Conservation (phyloP, 2,888 invertebrate species). For the Panzeria rudis region DNA sequence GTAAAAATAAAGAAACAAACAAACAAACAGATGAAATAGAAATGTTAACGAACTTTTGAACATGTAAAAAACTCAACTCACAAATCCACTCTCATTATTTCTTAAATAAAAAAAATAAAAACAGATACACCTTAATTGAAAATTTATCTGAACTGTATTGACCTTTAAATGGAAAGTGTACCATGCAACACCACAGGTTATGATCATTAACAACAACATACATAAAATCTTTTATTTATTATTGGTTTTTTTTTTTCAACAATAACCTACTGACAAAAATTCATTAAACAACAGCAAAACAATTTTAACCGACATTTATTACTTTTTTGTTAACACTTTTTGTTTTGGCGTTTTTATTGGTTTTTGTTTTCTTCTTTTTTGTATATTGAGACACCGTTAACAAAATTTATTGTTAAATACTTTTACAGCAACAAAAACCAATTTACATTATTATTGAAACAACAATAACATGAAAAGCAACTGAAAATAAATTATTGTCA, state of each 20-base stretch:
- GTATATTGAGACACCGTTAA: constrained; percentile 23
- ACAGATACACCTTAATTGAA: constrained; percentile 11
- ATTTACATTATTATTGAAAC: constrained; percentile 21
- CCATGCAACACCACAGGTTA: not conserved
- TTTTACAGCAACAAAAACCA: constrained; percentile 20
- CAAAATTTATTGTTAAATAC: constrained; percentile 44
- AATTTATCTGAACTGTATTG: not conserved
- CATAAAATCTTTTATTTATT: constrained; percentile 4
- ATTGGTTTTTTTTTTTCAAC: not conserved
- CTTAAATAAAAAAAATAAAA: not conserved
- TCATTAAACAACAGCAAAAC: constrained; percentile 1
- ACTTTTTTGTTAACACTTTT: constrained; percentile 36
- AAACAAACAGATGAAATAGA: not conserved
- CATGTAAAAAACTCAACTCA: not conserved
- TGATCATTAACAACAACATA: constrained; percentile 1
- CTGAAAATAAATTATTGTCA: constrained; percentile 42
- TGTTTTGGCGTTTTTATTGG: constrained; percentile 17
- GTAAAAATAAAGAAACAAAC: not conserved
- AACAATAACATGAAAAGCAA: constrained; percentile 3
- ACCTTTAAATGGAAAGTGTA: constrained; percentile 59
- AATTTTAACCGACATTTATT: constrained; percentile 49
- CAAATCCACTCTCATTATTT: not conserved
- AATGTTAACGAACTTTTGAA: not conserved
- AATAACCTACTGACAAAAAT: constrained; percentile 37
- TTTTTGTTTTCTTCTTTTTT: not conserved